phyloP scores from a whole-genome alignment of 2,888 invertebrate species.

The Eucera pruinosa region DNA sequence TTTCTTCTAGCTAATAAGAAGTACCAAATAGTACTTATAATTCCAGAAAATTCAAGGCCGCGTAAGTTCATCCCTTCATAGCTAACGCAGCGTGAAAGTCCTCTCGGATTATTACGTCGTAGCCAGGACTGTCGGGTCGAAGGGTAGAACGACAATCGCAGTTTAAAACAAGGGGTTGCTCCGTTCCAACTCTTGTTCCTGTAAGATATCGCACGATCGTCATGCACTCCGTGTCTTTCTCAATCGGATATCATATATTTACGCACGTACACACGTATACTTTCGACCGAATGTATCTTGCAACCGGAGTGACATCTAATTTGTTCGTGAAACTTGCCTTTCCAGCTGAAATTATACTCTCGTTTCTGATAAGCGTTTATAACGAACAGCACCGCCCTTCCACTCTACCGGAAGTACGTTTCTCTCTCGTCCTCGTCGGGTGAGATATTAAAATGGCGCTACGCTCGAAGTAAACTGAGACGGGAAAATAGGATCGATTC shows the following conservation, averaged over 20 bases:
- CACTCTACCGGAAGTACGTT: constrained; percentile 5
- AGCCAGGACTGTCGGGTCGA: constrained; percentile 32
- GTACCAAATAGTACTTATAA: not conserved
- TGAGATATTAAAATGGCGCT: constrained; percentile 18
- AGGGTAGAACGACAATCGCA: constrained; percentile 51
- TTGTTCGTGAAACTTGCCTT: constrained; percentile 60
- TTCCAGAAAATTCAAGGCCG: constrained; percentile 31
- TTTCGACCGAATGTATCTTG: constrained; percentile 17
- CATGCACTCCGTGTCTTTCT: constrained; percentile 20
- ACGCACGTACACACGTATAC: constrained; percentile 6
- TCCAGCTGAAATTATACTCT: constrained; percentile 51
- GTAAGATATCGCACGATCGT: constrained; percentile 56
- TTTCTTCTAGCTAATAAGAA: not conserved
- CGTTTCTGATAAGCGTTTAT: constrained; percentile 39
- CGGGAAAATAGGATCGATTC: constrained; percentile 1
- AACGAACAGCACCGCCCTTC: constrained; percentile 7
- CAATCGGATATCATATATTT: constrained; percentile 46
- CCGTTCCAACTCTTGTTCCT: constrained; percentile 30
- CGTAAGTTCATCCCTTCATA: constrained; percentile 37
- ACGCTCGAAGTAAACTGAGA: not conserved
- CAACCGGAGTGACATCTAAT: constrained; percentile 49
- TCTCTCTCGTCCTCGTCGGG: not conserved
- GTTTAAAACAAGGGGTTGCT: constrained; percentile 53
- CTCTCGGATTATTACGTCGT: constrained; percentile 58
- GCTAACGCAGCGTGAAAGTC: constrained; percentile 49